Evolutionary conservation across 2,888 invertebrate genomes (phyloP).

Genomic region (Epinotia bilunana): DNA sequence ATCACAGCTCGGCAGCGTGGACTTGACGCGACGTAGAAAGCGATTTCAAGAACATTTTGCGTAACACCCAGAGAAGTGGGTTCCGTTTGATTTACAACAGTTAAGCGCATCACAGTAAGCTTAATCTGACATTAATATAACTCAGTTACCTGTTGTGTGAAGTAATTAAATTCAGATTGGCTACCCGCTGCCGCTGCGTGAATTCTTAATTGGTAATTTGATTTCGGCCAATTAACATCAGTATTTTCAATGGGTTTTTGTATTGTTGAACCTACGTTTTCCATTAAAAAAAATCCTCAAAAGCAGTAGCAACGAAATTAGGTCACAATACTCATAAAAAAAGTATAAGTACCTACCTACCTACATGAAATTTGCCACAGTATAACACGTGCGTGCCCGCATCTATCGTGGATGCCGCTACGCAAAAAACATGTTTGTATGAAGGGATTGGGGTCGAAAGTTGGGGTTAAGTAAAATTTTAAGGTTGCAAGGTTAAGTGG

Average conservation of each 20-base stretch:
- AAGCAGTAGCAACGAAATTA: background rate
- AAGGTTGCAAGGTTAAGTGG: background rate
- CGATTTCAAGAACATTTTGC: constrained; percentile 76
- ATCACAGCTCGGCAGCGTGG: constrained; percentile 58
- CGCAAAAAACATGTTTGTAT: constrained; percentile 13
- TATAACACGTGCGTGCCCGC: constrained; percentile 25
- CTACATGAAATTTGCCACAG: constrained; percentile 20
- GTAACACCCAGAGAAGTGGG: constrained; percentile 64
- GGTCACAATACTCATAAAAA: no score
- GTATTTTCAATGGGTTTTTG: constrained; percentile 46
- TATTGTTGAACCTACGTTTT: constrained; percentile 16
- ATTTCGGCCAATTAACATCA: constrained; percentile 60
- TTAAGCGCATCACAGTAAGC: constrained; percentile 27
- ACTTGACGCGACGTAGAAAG: constrained; percentile 76
- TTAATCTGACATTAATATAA: constrained; percentile 38
- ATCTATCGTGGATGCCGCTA: constrained; percentile 3
- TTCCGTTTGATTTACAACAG: constrained; percentile 66
- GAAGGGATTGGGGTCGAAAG: constrained; percentile 5
- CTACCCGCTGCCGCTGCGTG: constrained; percentile 47
- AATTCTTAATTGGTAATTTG: constrained; percentile 55
- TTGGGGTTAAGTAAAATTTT: constrained; percentile 10
- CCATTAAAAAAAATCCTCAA: no score
- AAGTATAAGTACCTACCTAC: no score
- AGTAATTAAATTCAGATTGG: constrained; percentile 37
- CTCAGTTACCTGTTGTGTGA: constrained; percentile 29